phyloP scores from a whole-genome alignment of 1,140 invertebrate genomes.

The Dufourea novaeangliae region DNA sequence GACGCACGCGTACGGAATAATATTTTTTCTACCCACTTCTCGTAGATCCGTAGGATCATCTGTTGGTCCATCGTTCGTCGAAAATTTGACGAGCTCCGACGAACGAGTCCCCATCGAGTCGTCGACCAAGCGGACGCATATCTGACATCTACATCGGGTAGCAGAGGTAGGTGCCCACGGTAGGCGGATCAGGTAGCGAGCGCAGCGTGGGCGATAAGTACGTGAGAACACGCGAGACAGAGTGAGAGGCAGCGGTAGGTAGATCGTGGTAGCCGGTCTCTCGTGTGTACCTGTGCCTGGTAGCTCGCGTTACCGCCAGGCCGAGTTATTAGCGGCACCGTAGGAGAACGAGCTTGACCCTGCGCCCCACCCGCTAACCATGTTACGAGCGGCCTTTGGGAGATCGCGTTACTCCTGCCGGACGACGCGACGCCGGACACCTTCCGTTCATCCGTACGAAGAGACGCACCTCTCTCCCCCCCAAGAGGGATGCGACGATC shows the following conservation, averaged over 20 bases:
- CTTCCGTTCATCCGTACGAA: too few relatives aligned
- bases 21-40: too few relatives aligned
- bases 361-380: slow-evolving; percentile 50
- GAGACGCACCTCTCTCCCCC: too few relatives aligned
- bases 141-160: slow-evolving; percentile 39
- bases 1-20: too few relatives aligned
- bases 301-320: slow-evolving; percentile 45
- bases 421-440: too few relatives aligned
- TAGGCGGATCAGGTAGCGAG: slow-evolving; percentile 39
- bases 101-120: neutral
- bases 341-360: slow-evolving; percentile 29
- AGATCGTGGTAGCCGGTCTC: slow-evolving; percentile 18
- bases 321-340: slow-evolving; percentile 49
- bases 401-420: slow-evolving; percentile 52
- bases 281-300: slow-evolving; percentile 25
- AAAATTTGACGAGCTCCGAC: neutral
- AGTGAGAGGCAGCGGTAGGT: slow-evolving; percentile 33
- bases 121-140: neutral
- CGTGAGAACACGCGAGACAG: slow-evolving; percentile 52
- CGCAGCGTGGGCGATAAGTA: slow-evolving; percentile 47
- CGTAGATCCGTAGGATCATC: too few relatives aligned
- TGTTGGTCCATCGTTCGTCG: too few relatives aligned
- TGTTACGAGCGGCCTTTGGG: slow-evolving; percentile 40
- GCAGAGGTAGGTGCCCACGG: slow-evolving; percentile 8
- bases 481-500: neutral